Conservation (phyloP, 2,113 vertebrate species). For the Ceyx margarethae region DNA sequence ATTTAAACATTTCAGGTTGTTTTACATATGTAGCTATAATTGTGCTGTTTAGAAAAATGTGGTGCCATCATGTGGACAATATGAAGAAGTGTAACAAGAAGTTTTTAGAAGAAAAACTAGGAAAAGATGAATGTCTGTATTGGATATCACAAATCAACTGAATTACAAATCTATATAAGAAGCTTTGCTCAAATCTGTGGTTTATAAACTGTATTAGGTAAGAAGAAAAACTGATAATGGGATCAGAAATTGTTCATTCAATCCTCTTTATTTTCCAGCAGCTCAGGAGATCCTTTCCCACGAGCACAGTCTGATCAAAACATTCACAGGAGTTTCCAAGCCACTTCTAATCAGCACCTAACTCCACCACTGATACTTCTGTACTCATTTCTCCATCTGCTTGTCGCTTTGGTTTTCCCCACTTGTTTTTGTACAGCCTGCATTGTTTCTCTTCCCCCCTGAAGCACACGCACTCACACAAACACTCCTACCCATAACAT, state of each 20-base stretch:
- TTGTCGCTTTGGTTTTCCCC: not conserved
- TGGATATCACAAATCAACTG: rapidly evolving
- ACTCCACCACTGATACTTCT: not conserved
- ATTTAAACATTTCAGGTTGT: not conserved
- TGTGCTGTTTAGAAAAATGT: not conserved
- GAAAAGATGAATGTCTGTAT: not conserved
- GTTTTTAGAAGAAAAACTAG: not conserved
- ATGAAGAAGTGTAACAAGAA: not conserved
- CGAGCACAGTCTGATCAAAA: not conserved
- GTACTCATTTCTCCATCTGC: not conserved
- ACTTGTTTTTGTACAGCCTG: not conserved
- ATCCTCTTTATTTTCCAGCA: not conserved
- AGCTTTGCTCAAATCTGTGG: not conserved
- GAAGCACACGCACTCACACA: not conserved
- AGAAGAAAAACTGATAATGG: not conserved
- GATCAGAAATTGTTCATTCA: not conserved
- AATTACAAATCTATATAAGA: not conserved
- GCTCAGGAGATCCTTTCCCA: not conserved
- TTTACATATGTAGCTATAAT: not conserved
- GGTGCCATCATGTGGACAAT: constrained; percentile 58
- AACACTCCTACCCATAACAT: not conserved
- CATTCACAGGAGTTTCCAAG: not conserved
- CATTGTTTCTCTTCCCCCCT: not conserved
- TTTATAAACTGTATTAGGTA: not conserved
- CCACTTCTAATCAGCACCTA: not conserved